Conservation (phyloP, 2,888 invertebrate genomes). For the Blera fallax region DNA sequence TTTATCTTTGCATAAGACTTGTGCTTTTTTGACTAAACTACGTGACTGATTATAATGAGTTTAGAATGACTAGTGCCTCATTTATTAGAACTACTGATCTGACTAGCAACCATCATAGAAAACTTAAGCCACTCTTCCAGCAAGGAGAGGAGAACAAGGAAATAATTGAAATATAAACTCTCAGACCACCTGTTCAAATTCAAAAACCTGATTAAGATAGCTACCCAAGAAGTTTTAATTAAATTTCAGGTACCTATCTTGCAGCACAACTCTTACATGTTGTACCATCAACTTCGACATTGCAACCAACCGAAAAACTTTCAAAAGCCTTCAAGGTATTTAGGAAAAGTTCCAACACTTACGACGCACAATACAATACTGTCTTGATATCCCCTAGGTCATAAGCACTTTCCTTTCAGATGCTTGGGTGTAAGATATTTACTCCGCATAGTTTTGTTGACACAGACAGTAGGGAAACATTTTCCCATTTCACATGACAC, state of each 20-base stretch:
- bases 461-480: slow-evolving; percentile 21
- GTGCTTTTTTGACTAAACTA: too few species aligned
- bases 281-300: not conserved
- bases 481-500: not conserved
- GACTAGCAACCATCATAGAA: not conserved
- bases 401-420: not conserved
- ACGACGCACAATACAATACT: not conserved
- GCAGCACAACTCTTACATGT: not conserved
- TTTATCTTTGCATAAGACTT: too few species aligned
- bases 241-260: not conserved
- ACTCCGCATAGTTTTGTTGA: not conserved
- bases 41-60: too few species aligned
- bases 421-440: not conserved
- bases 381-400: not conserved
- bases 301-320: not conserved
- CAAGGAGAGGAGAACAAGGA: too few species aligned
- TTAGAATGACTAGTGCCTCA: too few species aligned
- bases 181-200: not conserved
- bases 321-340: not conserved
- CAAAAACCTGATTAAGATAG: not conserved
- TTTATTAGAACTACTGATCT: too few species aligned
- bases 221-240: not conserved
- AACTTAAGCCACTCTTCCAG: not conserved
- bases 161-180: not conserved
- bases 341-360: not conserved